Conservation (phyloP, 2,797 vertebrate species). For the Poecilia gillii region DNA sequence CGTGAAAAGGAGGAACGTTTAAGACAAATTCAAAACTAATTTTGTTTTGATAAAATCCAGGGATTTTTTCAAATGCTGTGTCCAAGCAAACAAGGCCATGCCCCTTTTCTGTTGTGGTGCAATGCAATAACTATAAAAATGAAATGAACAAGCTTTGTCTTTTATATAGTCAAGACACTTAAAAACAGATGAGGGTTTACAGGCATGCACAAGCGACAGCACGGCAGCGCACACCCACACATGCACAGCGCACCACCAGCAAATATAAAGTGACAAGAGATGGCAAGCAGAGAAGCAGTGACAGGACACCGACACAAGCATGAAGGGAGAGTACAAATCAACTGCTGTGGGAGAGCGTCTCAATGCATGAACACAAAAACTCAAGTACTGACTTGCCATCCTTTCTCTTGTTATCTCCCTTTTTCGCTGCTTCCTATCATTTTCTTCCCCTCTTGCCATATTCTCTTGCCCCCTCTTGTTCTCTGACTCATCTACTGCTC, state of each 20-base stretch:
- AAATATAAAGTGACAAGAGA: slow-evolving; percentile 69
- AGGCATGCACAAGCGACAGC: slow-evolving; percentile 6
- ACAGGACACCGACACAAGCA: slow-evolving; percentile 62
- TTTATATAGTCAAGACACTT: not conserved
- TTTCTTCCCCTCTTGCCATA: slow-evolving; percentile 19
- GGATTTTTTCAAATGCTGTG: not conserved
- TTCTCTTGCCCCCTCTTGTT: slow-evolving; percentile 44
- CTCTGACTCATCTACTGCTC: slow-evolving; percentile 64
- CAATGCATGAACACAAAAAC: slow-evolving; percentile 21
- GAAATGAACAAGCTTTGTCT: not conserved
- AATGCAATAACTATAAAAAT: not conserved
- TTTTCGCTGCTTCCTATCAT: slow-evolving; percentile 37
- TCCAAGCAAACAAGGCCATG: not conserved
- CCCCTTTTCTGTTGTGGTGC: not conserved
- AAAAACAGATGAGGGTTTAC: slow-evolving; percentile 29
- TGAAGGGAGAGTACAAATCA: slow-evolving; percentile 55
- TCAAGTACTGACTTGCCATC: slow-evolving; percentile 30
- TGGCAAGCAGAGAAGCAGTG: slow-evolving; percentile 58
- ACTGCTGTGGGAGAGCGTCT: slow-evolving; percentile 50
- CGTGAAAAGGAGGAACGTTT: not conserved
- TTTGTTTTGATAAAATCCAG: not conserved
- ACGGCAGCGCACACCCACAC: slow-evolving; percentile 1
- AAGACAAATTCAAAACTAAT: not conserved
- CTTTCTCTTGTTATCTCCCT: slow-evolving; percentile 36
- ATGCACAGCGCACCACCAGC: slow-evolving; percentile 33